Conservation (phyloP, 2,888 invertebrate genomes). For the Phalera bucephala region DNA sequence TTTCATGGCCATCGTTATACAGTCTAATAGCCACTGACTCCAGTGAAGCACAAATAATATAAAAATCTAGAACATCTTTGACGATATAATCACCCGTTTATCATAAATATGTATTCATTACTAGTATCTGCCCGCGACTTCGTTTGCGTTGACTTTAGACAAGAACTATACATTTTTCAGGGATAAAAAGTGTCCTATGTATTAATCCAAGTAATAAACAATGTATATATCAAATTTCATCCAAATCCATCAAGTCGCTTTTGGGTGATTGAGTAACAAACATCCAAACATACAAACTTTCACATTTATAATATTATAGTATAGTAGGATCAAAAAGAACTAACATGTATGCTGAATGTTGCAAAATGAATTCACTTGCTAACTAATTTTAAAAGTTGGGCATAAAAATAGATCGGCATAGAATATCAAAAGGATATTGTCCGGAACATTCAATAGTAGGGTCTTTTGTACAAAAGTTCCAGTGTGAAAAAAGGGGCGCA, state of each 20-base stretch:
- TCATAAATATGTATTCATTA: not conserved
- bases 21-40: conserved; percentile 26
- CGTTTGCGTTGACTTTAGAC: too few species aligned
- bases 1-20: conserved; percentile 38
- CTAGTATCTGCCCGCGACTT: too few species aligned
- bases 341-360: not conserved
- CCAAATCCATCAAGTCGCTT: too few species aligned
- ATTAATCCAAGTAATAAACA: too few species aligned
- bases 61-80: conserved; percentile 1
- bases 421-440: conserved; percentile 33
- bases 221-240: too few species aligned
- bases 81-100: not conserved
- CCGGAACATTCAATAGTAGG: conserved; percentile 36
- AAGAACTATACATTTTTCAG: too few species aligned
- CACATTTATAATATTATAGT: too few species aligned
- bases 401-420: too few species aligned
- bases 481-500: conserved; percentile 66
- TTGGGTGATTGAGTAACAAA: too few species aligned
- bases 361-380: not conserved
- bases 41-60: conserved; percentile 9
- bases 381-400: not conserved
- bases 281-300: too few species aligned
- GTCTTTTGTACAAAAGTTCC: conserved; percentile 42
- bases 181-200: too few species aligned
- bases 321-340: too few species aligned